phyloP scores from a whole-genome alignment of 2,113 vertebrate genomes.

The Prinia subflava region DNA sequence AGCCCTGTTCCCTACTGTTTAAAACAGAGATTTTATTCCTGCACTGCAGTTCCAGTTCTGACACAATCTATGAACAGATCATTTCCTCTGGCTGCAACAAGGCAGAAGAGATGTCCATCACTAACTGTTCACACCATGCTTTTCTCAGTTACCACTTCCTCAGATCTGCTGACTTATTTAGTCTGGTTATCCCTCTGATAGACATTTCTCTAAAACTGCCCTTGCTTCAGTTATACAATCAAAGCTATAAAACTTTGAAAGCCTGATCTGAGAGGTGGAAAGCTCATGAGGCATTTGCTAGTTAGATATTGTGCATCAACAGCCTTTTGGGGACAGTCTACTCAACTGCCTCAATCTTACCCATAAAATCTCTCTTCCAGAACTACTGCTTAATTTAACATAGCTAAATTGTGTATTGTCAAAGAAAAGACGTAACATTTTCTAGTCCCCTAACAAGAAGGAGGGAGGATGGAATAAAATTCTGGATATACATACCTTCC shows the following conservation, averaged over 20 bases:
- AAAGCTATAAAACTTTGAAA: neutral
- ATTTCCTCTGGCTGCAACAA: neutral
- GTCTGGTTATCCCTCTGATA: neutral
- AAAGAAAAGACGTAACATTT: neutral
- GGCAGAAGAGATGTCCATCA: neutral
- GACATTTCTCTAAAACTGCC: neutral
- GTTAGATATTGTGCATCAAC: neutral
- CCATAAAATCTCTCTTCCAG: neutral
- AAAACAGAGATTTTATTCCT: neutral
- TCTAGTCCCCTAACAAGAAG: neutral
- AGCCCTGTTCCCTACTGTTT: neutral
- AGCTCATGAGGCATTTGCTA: neutral
- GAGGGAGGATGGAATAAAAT: neutral
- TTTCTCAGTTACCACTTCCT: constrained; percentile 32
- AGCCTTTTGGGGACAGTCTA: neutral
- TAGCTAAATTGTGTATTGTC: neutral
- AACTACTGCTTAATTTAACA: neutral
- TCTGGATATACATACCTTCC: neutral
- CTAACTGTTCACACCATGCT: neutral
- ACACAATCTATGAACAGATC: neutral
- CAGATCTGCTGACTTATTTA: neutral
- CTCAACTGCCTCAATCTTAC: neutral
- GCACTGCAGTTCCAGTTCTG: neutral
- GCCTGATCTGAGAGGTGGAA: neutral
- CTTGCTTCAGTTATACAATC: neutral